Base-by-base conservation (phyloP, 2,888 invertebrate species). In the Cordilura impudica region DNA sequence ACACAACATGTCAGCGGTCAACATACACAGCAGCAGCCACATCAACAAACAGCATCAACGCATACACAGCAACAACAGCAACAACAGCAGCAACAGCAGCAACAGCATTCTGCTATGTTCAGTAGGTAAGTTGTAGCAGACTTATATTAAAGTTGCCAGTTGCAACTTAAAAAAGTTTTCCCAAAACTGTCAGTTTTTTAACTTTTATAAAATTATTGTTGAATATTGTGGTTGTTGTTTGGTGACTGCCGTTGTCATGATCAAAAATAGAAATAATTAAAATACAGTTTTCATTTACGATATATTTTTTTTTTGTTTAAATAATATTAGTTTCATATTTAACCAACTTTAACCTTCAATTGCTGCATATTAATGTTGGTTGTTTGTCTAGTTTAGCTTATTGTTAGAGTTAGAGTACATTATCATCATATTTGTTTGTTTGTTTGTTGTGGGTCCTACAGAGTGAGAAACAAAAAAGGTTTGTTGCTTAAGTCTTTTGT, bases 31-130 rank as follows among this genome's bases (percentile, higher is more conserved):
- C 83, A 76, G 12, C 83, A 72, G 39, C 85, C 83, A 73, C 85
- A 84, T 67, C 86, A 83, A 54, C 83, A 83, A n/a, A n/a, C n/a
- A n/a, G n/a, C n/a, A n/a, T n/a, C n/a, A 60, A 23, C 26, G 2
- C 61, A 61, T 29, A 14, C 61, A 63, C 85, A 84, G 2, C 81
- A 75, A n/a, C 78, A 67, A 19, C 77, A 74, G 1, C 81, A 78
- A 49, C 81, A 81, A 29, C 81, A 80, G 5, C 81, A 83, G 39
- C 84, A 83, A 51, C 84, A 84, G 18, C 81, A 81, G 19, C 82
- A 82, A 63, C 82, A 82, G 69, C 84, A 83, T 82, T 83, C 85
- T 67, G 82, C 84, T 70, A 84, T 85, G 84, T 85, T 85, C 76
- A 83, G 85, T 61, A 83, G 85, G 85, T 85, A 76, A 83, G 84